phyloP scores from a whole-genome alignment of 2,113 vertebrate genomes.

The Strix aluco region DNA sequence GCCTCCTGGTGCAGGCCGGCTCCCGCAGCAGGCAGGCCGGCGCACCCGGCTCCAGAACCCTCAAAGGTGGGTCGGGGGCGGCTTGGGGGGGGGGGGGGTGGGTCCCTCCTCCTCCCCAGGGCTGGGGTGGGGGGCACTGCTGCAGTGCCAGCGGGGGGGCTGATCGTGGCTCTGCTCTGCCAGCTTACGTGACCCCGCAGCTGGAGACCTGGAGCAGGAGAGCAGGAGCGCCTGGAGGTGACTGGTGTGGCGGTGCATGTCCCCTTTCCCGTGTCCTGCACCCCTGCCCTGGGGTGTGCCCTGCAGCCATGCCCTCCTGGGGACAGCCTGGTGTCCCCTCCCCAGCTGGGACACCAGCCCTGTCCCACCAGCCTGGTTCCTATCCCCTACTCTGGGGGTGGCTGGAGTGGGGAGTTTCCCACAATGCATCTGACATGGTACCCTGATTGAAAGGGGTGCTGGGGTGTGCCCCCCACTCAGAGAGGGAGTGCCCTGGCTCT shows the following conservation, averaged over 20 bases:
- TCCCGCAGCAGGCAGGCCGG: conserved; percentile 72
- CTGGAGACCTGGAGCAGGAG: conserved; percentile 63
- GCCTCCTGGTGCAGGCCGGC: conserved; percentile 78
- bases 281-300: not conserved
- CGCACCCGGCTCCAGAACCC: conserved; percentile 75
- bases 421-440: not conserved
- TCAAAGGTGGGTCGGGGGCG: conserved; percentile 72
- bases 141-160: not conserved
- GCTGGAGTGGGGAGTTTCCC: not conserved
- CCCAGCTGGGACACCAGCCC: not conserved
- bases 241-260: not conserved
- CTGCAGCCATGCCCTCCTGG: not conserved
- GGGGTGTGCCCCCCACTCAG: not conserved
- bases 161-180: not conserved
- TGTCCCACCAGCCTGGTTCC: not conserved
- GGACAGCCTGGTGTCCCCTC: not conserved
- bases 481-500: not conserved
- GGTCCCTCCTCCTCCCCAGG: no score
- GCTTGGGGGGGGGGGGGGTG: no score
- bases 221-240: conserved; percentile 36
- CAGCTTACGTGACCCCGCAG: conserved; percentile 21
- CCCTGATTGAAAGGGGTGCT: not conserved
- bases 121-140: not conserved
- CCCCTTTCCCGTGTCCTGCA: not conserved
- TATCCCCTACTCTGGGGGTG: not conserved